phyloP scores from a whole-genome alignment of 2,888 invertebrate species.

The Agrochola circellaris region DNA sequence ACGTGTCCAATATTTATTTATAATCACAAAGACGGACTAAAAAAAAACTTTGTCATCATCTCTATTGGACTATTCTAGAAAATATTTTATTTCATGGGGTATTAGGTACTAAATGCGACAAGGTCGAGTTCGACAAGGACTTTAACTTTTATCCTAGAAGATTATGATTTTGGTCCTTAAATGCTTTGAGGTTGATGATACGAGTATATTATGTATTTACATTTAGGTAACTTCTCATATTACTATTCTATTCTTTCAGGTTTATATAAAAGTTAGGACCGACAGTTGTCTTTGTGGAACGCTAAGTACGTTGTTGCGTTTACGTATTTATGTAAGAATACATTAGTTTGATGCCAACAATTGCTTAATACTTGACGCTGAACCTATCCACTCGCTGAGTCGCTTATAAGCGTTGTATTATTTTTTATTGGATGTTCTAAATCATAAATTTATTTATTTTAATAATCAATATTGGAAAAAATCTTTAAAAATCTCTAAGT shows the following conservation, averaged over 20 bases:
- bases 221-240: neutral
- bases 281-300: too few species aligned
- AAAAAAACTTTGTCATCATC: too few species aligned
- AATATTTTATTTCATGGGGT: neutral
- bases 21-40: too few species aligned
- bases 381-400: too few species aligned
- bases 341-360: neutral
- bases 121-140: too few species aligned
- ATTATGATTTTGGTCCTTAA: neutral
- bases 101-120: too few species aligned
- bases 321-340: neutral
- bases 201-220: neutral
- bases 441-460: neutral
- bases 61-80: neutral
- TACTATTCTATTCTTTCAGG: neutral
- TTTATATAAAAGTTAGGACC: neutral
- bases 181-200: neutral
- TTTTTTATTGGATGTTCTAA: neutral
- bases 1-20: too few species aligned
- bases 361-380: neutral
- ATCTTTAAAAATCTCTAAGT: fast-evolving
- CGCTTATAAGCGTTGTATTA: neutral
- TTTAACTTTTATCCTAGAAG: too few species aligned
- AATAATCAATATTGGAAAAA: neutral
- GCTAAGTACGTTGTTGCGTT: neutral